Percentiles rank a stretch among this genome's conserved stretches.
phyloP scores from a whole-genome alignment of 1,140 invertebrate species.

The Drosophila setifemur region DNA sequence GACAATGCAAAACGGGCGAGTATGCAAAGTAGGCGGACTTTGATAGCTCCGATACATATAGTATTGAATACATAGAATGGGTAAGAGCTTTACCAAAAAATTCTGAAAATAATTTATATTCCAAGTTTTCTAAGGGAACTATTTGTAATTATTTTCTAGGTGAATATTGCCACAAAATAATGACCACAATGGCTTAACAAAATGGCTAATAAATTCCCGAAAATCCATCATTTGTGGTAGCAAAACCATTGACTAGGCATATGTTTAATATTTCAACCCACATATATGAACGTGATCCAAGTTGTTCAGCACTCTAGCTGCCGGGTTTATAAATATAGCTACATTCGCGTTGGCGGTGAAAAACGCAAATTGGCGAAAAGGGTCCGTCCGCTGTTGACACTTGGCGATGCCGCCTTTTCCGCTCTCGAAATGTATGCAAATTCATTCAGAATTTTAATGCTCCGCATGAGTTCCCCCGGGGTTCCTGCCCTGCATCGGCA shows the following conservation, averaged over 20 bases:
- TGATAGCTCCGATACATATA: background rate
- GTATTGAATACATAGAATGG: background rate
- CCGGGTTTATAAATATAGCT: conserved; percentile 13
- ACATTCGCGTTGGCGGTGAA: conserved; percentile 16
- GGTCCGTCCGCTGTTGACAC: conserved; percentile 1
- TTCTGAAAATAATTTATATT: no score
- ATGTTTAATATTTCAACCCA: no score
- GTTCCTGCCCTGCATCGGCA: conserved; percentile 20
- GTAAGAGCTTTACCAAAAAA: conserved; percentile 31
- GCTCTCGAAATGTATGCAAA: conserved; percentile 66
- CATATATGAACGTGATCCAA: conserved; percentile 26
- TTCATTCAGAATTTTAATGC: conserved; percentile 75
- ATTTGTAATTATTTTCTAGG: no score
- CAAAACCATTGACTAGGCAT: no score
- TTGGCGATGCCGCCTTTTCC: background rate
- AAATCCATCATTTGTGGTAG: no score
- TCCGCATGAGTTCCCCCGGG: background rate
- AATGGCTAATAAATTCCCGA: no score
- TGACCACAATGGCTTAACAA: no score
- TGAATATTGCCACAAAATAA: no score
- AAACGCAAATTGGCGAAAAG: conserved; percentile 40
- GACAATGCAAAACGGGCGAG: conserved; percentile 48
- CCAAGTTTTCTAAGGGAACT: no score
- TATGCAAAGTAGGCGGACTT: conserved; percentile 3
- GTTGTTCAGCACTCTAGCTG: background rate